Evolutionary conservation across 1,140 invertebrate genomes (phyloP), one percentile per base, ranked within the genome.

Genomic region (Diorhabda sublineata): DNA sequence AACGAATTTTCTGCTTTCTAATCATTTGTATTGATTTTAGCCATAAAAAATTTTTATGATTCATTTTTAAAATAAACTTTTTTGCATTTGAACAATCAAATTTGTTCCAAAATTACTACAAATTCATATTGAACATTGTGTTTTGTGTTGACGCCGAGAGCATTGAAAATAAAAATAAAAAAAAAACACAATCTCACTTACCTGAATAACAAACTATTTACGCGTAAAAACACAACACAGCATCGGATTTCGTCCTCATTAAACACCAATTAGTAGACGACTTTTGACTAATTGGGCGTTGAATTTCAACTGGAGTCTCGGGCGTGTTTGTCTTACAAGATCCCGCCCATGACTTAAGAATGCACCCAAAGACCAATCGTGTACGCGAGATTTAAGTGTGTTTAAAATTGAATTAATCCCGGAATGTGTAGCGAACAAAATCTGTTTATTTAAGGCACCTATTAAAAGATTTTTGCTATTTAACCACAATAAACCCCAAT

Each of bases 301-400:
- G 69, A 71, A 47, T 63, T 69, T 52, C 43, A 58, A 44, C 60
- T 61, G 65, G 60, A 59, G 3, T 61, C 61, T 56, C 68, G 58
- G 70, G 70, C 70, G 70, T 58, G 66, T 68, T 68, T 56, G 52
- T 64, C 5, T 5, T 44, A 4, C 0, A 9, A 57, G 9, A 47
- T 69, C 69, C 73, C 74, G 63, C 74, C 74, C 64, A 71, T 68
- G 69, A 73, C 74, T 71, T 73, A 70, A 73, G 67, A 65, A 69
- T 72, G 58, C 43, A 41, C 59, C 26, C 5, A 45, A 61, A 41
- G 44, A 45, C 56, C 61, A 65, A 45, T 44, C n/a, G 61, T n/a
- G 43, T 11, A 6, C 7, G 7, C 26, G 43, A 42, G 42, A 44
- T n/a, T 44, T 62, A 62, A 52, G 47, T 52, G 47, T 52, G 47